Evolutionary conservation across 2,113 vertebrate genomes (phyloP), one percentile per base, ranked within the genome.

Genomic region (Myxocyprinus asiaticus): DNA sequence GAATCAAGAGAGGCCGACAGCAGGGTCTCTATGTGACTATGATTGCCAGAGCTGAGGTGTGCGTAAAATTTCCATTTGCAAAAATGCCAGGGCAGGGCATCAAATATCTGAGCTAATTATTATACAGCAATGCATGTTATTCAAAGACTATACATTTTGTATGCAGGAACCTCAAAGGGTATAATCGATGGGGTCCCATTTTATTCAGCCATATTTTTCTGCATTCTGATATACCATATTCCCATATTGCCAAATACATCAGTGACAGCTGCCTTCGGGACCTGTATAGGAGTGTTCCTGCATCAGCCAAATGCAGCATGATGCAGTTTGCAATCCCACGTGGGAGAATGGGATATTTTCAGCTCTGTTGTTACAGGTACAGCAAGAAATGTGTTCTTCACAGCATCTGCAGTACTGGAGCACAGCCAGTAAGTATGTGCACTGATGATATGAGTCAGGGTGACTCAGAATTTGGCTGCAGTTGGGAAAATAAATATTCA

Each of bases 351-450:
- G 9, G 67, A 80, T 67, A 83, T 76, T 55, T 62, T 72, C 45
- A 72, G 55, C 67, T 4, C 9, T 33, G 77, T 76, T 83, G 59
- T 53, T 64, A 78, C 65, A 69, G 48, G 71, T 76, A 71, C 55
- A 61, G 45, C 51, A 51, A 44, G 51, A 50, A 67, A 53, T 33
- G 44, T 67, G 67, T 44, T 73, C 4, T n/a, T 6, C 48, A 9
- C 63, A 62, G 68, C 5, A 17, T 64, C 50, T 69, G 59, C 77
- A 43, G 50, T 44, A 44, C 64, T 69, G 56, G 70, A 67, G 56
- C 47, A 48, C 55, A 59, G 53, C 62, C 44, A 67, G 65, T 58
- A 62, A 78, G 56, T 33, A 33, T 33, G 22, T 66, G 50, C 42
- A 5, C 11, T 67, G 51, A 4, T 5, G 47, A 47, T 3, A 33